These are phyloP conservation scores for Tapera naevia DNA, from an alignment of 2,797 vertebrate species.

Conservation along the genomic window DNA sequence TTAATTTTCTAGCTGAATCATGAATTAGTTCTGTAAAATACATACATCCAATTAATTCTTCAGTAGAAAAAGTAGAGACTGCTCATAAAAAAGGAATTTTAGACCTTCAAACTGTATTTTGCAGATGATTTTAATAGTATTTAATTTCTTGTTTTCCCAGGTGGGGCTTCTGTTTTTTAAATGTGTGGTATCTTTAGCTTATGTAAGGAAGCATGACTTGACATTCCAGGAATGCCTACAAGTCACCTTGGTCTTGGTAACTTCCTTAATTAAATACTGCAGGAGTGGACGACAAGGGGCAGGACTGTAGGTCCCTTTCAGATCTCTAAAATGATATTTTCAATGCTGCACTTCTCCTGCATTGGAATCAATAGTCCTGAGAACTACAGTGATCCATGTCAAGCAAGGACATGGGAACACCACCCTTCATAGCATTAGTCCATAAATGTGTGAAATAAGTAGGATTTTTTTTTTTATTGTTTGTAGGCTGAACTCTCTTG, in stretches of 20 bases:
- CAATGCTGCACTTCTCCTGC: not conserved
- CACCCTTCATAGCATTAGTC: not conserved
- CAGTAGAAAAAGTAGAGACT: not conserved
- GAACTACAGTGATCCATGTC: not conserved
- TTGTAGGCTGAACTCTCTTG: not conserved
- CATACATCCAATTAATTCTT: constrained; percentile 42
- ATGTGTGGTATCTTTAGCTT: not conserved
- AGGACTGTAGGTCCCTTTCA: not conserved
- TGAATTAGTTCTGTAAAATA: constrained; percentile 44
- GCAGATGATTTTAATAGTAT: constrained; percentile 15
- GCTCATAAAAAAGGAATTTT: constrained; percentile 12
- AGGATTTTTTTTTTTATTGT: not conserved
- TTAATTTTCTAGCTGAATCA: constrained; percentile 61
- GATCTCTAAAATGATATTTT: not conserved
- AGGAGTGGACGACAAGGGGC: not conserved
- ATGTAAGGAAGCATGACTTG: not conserved
- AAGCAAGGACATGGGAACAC: not conserved
- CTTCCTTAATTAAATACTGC: not conserved
- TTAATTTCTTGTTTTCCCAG: constrained; percentile 14
- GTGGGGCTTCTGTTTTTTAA: constrained; percentile 7
- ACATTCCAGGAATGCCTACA: not conserved
- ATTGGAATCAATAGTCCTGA: not conserved
- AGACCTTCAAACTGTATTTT: constrained; percentile 10
- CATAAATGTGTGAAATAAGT: not conserved
- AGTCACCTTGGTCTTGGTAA: not conserved